Conservation (phyloP, 2,888 invertebrate species). For the Synergus umbraculus region DNA sequence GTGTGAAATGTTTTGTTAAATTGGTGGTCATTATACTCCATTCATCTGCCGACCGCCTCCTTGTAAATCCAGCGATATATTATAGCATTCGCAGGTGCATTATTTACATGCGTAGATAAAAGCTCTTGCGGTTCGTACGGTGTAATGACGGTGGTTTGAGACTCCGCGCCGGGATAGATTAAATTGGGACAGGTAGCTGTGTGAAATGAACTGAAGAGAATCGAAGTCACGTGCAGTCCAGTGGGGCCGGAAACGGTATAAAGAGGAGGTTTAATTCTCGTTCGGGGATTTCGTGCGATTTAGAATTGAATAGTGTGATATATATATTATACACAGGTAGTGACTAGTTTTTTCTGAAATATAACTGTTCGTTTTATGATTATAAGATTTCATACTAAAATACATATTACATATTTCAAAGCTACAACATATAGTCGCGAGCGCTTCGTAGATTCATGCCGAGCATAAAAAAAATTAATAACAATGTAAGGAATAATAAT, state of each 20-base stretch:
- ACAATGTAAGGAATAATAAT: no score
- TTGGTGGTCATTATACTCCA: conserved; percentile 59
- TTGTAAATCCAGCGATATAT: conserved; percentile 50
- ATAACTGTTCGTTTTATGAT: no score
- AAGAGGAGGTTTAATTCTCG: conserved; percentile 48
- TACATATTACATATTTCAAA: no score
- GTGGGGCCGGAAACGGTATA: conserved; percentile 70
- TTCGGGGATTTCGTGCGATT: conserved; percentile 50
- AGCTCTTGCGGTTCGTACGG: conserved; percentile 64
- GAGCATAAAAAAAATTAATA: no score
- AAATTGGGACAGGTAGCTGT: conserved; percentile 73
- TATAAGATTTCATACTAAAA: no score
- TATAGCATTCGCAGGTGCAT: conserved; percentile 68
- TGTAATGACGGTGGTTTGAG: conserved; percentile 49
- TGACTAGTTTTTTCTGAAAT: neutral
- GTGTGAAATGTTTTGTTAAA: conserved; percentile 60
- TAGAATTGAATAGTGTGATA: neutral
- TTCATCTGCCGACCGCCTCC: conserved; percentile 57
- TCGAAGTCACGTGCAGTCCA: conserved; percentile 70
- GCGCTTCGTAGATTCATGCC: no score
- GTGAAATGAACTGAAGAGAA: conserved; percentile 68
- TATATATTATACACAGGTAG: neutral
- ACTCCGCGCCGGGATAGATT: conserved; percentile 61
- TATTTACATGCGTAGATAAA: conserved; percentile 71
- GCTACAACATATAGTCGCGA: no score